Evolutionary conservation across 2,113 vertebrate genomes (phyloP).

Genomic region (Pseudorasbora parva): DNA sequence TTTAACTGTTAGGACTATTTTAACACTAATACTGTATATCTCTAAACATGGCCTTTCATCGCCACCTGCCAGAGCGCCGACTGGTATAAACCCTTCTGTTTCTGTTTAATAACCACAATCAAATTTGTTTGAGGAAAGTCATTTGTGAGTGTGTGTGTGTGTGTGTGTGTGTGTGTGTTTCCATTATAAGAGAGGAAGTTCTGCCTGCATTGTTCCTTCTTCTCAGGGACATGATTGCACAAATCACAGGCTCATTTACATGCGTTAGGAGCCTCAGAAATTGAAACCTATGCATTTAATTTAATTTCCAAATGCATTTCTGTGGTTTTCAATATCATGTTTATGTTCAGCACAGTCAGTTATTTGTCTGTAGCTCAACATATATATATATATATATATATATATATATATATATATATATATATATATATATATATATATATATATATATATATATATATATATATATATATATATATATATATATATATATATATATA

Average conservation of each 20-base stretch:
- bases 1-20: slow-evolving; percentile 2
- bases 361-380: neutral
- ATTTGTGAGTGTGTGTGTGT: neutral
- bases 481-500: too few relatives aligned
- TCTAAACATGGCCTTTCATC: neutral
- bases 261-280: neutral
- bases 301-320: neutral
- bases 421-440: too few relatives aligned
- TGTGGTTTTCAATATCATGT: neutral
- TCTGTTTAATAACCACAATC: neutral
- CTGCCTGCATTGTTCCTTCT: slow-evolving; percentile 32
- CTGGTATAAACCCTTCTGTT: neutral
- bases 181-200: slow-evolving; percentile 45
- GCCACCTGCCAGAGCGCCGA: slow-evolving; percentile 3
- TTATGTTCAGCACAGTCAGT: neutral
- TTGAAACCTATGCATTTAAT: neutral
- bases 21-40: neutral
- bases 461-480: too few relatives aligned
- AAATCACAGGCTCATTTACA: neutral
- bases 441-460: too few relatives aligned
- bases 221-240: neutral
- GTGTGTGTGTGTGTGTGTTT: neutral
- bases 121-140: neutral
- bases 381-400: too few relatives aligned
- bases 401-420: too few relatives aligned